Percentiles rank a stretch among this genome's conserved stretches.
phyloP scores from a whole-genome alignment of 2,888 invertebrate species.

The Petrolisthes cinctipes region DNA sequence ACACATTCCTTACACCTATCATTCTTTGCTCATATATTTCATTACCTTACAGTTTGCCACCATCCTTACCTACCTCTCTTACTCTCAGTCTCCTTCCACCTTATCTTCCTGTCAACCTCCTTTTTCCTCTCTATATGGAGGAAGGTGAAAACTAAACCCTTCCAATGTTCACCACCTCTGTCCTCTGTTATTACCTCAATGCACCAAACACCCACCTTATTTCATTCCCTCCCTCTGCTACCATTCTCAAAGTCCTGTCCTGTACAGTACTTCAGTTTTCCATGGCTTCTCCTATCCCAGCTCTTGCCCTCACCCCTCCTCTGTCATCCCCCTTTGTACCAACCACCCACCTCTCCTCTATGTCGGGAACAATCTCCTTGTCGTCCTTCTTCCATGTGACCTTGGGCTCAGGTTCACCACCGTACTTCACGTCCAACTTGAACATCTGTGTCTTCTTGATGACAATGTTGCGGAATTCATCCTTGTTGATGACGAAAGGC shows the following conservation, averaged over 20 bases:
- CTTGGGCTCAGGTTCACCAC: constrained; percentile 96
- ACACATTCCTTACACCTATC: too few species aligned
- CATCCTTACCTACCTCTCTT: too few species aligned
- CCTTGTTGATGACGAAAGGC: constrained; percentile 86
- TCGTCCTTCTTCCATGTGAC: constrained; percentile 89
- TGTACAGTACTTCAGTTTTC: neutral
- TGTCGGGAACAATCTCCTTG: constrained; percentile 77
- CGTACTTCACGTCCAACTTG: constrained; percentile 92
- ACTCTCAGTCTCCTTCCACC: neutral
- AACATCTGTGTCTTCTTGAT: constrained; percentile 97
- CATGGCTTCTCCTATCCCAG: neutral
- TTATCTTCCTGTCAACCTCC: neutral
- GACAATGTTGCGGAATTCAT: constrained; percentile 75
- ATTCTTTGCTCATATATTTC: too few species aligned
- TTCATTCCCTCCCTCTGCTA: neutral
- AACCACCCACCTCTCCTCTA: constrained; percentile 68
- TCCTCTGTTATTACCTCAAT: neutral
- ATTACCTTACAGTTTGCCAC: too few species aligned
- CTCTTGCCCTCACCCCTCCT: neutral
- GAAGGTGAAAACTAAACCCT: neutral
- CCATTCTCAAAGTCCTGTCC: neutral
- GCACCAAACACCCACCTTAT: neutral
- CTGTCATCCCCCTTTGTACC: neutral
- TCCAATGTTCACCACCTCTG: neutral
- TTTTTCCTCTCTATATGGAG: neutral